Percentiles rank a stretch among this genome's conserved stretches.
These are phyloP conservation scores for Orchesella cincta DNA, from an alignment of 1,140 invertebrate genomes.

Conservation along the genomic window DNA sequence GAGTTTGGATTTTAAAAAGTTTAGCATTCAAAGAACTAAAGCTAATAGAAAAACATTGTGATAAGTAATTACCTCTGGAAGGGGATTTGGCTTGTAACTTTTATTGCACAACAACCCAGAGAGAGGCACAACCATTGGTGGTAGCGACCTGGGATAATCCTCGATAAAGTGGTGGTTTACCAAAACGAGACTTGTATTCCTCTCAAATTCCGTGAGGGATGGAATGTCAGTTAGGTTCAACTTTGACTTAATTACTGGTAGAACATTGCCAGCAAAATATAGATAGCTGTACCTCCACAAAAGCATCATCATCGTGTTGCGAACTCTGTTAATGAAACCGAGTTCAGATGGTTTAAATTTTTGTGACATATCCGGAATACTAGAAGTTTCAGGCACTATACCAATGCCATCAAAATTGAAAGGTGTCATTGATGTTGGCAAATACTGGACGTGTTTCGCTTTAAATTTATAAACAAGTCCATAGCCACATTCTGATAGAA, in stretches of 20 bases:
- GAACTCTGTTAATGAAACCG: background rate
- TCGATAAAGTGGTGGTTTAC: background rate
- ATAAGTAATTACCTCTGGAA: no score
- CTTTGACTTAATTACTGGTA: background rate
- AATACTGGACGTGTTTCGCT: background rate
- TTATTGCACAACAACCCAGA: background rate
- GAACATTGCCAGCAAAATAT: background rate
- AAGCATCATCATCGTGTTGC: background rate
- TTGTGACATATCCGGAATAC: background rate
- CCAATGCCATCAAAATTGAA: background rate
- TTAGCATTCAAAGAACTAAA: no score
- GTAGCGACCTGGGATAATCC: background rate
- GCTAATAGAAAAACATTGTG: no score
- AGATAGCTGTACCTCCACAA: background rate
- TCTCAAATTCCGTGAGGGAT: background rate
- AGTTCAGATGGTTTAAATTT: background rate
- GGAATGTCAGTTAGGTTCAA: background rate
- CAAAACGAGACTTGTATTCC: background rate
- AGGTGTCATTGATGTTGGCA: background rate
- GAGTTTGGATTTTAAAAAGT: no score
- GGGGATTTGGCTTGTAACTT: background rate
- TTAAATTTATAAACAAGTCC: constrained; percentile 4
- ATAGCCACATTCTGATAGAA: background rate
- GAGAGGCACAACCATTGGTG: background rate
- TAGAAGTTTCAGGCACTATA: background rate